Percentiles rank a stretch among this genome's conserved stretches.
These are phyloP conservation scores for Ganaspis brasiliensis DNA, from an alignment of 2,888 invertebrate species.

Conservation along the genomic window DNA sequence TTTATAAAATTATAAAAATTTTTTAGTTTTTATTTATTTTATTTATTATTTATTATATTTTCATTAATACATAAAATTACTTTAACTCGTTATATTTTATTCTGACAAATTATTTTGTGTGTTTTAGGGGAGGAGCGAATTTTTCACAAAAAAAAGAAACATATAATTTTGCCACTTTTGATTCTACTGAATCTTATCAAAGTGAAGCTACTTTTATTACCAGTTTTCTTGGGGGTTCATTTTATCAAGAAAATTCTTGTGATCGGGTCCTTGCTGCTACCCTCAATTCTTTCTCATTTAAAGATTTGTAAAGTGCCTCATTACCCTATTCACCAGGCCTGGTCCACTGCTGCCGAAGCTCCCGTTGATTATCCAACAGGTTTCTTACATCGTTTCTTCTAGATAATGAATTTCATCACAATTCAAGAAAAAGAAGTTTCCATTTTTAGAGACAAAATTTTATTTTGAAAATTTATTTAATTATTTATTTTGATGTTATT, in stretches of 20 bases:
- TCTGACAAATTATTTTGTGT: background rate
- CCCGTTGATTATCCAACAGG: slow-evolving; percentile 77
- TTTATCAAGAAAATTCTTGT: slow-evolving; percentile 86
- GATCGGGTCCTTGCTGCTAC: slow-evolving; percentile 84
- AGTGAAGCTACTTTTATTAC: slow-evolving; percentile 83
- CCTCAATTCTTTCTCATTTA: slow-evolving; percentile 82
- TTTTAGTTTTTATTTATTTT: no score
- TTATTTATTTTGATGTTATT: no score
- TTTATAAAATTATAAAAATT: no score
- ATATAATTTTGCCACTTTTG: slow-evolving; percentile 84
- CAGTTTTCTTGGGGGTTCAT: slow-evolving; percentile 84
- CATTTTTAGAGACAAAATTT: no score
- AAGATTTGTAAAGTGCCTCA: slow-evolving; percentile 77
- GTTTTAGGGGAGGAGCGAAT: slow-evolving; percentile 57
- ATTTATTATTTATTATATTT: no score
- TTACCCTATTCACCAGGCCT: slow-evolving; percentile 70
- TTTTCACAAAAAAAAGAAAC: slow-evolving; percentile 87
- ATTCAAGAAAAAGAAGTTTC: background rate
- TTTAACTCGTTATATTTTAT: no score
- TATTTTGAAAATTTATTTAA: no score
- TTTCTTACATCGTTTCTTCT: slow-evolving; percentile 42
- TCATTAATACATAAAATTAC: no score
- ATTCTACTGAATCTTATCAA: slow-evolving; percentile 78
- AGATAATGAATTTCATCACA: background rate
- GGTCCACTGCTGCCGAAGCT: slow-evolving; percentile 74